These are phyloP conservation scores for Acrobasis suavella DNA, from an alignment of 2,888 invertebrate species.

Conservation along the genomic window DNA sequence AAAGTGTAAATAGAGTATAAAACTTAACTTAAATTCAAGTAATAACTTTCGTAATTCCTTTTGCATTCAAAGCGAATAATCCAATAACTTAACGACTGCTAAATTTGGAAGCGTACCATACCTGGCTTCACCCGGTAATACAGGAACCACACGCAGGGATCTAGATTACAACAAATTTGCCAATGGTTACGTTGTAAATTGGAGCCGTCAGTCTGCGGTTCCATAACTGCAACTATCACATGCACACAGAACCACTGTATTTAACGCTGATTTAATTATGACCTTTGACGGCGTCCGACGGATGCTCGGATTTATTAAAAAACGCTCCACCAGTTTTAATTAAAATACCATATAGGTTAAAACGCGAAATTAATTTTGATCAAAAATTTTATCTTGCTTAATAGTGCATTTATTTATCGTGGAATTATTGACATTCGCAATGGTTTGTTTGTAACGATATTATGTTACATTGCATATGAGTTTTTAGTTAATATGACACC, in stretches of 20 bases:
- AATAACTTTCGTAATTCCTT: not conserved
- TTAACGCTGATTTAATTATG: constrained; percentile 64
- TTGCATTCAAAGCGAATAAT: not conserved
- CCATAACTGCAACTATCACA: constrained; percentile 57
- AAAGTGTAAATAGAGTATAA: too few relatives aligned
- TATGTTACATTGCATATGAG: not conserved
- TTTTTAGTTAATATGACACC: too few relatives aligned
- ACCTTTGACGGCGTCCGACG: constrained; percentile 52
- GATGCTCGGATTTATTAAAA: constrained; percentile 36
- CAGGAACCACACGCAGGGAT: constrained; percentile 29
- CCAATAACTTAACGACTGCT: not conserved
- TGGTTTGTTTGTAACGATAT: constrained; percentile 4
- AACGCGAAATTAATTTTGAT: constrained; percentile 5
- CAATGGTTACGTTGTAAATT: constrained; percentile 56
- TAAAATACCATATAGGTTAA: constrained; percentile 6
- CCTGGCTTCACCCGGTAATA: not conserved
- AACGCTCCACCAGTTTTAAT: constrained; percentile 22
- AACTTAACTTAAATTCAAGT: too few relatives aligned
- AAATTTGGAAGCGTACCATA: not conserved
- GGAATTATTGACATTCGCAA: not conserved
- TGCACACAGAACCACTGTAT: constrained; percentile 50
- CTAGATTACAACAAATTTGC: constrained; percentile 40
- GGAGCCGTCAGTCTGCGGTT: constrained; percentile 64
- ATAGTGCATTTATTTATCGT: constrained; percentile 4
- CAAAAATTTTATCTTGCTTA: constrained; percentile 14